These are phyloP conservation scores for Hippocampus comes DNA, from an alignment of 2,113 vertebrate genomes.

Conservation along the genomic window DNA sequence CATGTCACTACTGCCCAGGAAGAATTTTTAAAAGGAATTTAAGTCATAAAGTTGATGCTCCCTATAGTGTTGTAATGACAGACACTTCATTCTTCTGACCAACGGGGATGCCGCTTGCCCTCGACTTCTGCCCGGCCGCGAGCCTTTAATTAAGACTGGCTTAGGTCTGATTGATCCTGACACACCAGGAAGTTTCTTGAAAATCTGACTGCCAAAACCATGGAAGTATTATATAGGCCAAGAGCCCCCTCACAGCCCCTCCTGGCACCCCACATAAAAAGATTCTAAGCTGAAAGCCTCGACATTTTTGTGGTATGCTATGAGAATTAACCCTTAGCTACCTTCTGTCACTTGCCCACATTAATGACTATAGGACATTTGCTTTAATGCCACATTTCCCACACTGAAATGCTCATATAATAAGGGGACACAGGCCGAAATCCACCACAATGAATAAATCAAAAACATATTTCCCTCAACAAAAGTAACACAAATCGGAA, in stretches of 20 bases:
- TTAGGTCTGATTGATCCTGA: constrained; percentile 76
- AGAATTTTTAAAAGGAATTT: constrained; percentile 49
- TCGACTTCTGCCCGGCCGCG: constrained; percentile 64
- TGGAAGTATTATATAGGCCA: constrained; percentile 67
- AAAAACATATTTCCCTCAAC: constrained; percentile 39
- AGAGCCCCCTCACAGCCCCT: constrained; percentile 44
- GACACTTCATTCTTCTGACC: constrained; percentile 65
- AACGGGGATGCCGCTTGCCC: constrained; percentile 68
- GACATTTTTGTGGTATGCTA: constrained; percentile 33
- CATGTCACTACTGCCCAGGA: constrained; percentile 4
- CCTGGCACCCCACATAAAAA: constrained; percentile 46
- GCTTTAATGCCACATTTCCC: background rate
- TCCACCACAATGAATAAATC: background rate
- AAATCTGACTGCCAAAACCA: constrained; percentile 65
- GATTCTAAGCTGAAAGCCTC: constrained; percentile 50
- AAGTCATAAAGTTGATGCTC: constrained; percentile 58
- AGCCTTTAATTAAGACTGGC: constrained; percentile 80
- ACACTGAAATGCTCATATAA: background rate
- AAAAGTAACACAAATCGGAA: constrained; percentile 42
- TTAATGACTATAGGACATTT: background rate
- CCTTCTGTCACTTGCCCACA: background rate
- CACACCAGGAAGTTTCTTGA: constrained; percentile 76
- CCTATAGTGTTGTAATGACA: constrained; percentile 62
- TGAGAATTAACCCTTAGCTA: constrained; percentile 22
- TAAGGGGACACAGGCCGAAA: background rate